Base-by-base conservation (phyloP, 2,888 invertebrate species). In the Euspilapteryx auroguttella region DNA sequence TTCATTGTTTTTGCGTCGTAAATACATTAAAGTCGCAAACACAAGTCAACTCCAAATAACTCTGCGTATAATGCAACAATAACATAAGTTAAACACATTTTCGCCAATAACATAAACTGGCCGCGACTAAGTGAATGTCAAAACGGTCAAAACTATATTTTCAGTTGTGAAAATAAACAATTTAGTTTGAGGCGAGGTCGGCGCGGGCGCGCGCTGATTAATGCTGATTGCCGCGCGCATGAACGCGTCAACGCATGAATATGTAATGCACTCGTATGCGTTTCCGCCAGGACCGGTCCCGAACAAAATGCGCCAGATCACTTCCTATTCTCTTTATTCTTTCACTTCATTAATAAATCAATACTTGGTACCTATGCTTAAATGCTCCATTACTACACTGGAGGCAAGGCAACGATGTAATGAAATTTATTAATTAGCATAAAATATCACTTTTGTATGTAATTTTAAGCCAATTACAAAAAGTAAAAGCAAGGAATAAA, bases 261-360 rank as follows among this genome's bases (percentile, higher is more conserved):
- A 73, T 69, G 59, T 68, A 71, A 75, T 69, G 58, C 61, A 61
- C 62, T 56, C 68, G 64, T 49, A 51, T 48, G 51, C 47, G 64
- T 62, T 68, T 66, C 69, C 66, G 62, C 47, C 54, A 47, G 49
- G 53, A 69, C 71, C 66, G 65, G 69, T 69, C 64, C 48, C 58
- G 61, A 62, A 66, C n/a, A 71, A 69, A 73, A 69, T 71, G 53
- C 61, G 52, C 55, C 59, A 58, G 58, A 66, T 68, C 59, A 57
- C 59, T 58, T 57, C 51, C 56, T 58, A 53, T 52, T 52, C 56
- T 55, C 53, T 54, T 46, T 55, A 55, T 49, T 53, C n/a, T n/a
- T n/a, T n/a, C n/a, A n/a, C n/a, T n/a, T n/a, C n/a, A n/a, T n/a
- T n/a, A n/a, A n/a, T n/a, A n/a, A n/a, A n/a, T n/a, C n/a, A n/a